Conservation (phyloP, 2,888 invertebrate species). For the Escarpia spicata region DNA sequence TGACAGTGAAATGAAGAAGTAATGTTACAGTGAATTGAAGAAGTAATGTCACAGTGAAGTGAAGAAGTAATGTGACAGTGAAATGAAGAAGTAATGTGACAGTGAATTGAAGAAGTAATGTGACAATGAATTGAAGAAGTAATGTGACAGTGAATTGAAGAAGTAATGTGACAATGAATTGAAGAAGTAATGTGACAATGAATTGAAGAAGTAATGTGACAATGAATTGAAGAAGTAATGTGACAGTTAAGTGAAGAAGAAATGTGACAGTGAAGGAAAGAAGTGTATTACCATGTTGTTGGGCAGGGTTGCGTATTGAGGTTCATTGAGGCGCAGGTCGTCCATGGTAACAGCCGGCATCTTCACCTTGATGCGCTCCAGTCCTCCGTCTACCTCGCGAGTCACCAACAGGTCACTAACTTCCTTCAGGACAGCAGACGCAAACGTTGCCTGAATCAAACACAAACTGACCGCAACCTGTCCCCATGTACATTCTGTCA, state of each 20-base stretch:
- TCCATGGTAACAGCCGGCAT: conserved; percentile 95
- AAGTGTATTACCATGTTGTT: conserved; percentile 81
- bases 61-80: conserved; percentile 69
- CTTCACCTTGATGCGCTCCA: conserved; percentile 88
- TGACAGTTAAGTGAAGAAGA: background rate
- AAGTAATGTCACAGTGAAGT: conserved; percentile 62
- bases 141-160: background rate
- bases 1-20: background rate
- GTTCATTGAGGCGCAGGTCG: conserved; percentile 96
- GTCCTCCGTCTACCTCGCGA: conserved; percentile 94
- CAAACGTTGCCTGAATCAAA: conserved; percentile 80
- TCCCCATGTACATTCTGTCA: background rate
- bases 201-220: conserved; percentile 39
- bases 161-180: conserved; percentile 40
- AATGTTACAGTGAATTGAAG: background rate
- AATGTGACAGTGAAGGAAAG: conserved; percentile 64
- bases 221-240: background rate
- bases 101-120: background rate
- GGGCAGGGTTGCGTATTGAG: conserved; percentile 97
- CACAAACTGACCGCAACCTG: conserved; percentile 18
- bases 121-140: background rate
- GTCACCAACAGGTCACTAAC: conserved; percentile 82
- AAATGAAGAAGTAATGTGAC: background rate
- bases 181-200: background rate
- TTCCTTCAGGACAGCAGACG: conserved; percentile 78